Evolutionary conservation across 2,888 invertebrate genomes (phyloP).

Genomic region (Cephus runcator): DNA sequence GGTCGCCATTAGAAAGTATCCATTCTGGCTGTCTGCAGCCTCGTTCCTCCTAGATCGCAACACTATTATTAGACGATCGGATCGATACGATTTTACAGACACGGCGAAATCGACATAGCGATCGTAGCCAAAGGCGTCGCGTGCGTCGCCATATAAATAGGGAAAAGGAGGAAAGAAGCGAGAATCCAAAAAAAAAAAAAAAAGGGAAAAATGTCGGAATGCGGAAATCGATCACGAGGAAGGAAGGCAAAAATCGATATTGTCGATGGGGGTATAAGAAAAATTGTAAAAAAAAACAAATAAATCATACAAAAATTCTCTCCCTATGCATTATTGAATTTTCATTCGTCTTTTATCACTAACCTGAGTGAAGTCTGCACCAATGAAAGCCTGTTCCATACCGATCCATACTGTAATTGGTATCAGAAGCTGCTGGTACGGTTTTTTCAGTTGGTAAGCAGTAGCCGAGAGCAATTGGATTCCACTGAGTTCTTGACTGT

Average conservation of each 20-base stretch:
- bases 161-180: neutral
- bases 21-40: neutral
- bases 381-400: slow-evolving; percentile 96
- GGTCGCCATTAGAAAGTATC: slow-evolving; percentile 27
- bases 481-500: slow-evolving; percentile 80
- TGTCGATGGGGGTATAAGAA: neutral
- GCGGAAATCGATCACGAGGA: neutral
- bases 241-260: neutral
- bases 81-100: neutral
- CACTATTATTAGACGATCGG: neutral
- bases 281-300: slow-evolving; percentile 1
- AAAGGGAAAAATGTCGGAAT: neutral
- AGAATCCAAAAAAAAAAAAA: neutral
- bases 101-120: neutral
- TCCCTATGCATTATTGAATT: neutral
- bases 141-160: neutral
- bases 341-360: slow-evolving; percentile 19
- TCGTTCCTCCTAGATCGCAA: neutral
- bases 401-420: slow-evolving; percentile 97
- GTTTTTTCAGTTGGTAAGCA: slow-evolving; percentile 88
- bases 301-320: neutral
- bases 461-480: slow-evolving; percentile 88
- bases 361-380: slow-evolving; percentile 89
- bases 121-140: neutral
- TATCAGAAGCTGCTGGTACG: slow-evolving; percentile 91